Evolutionary conservation across 2,888 invertebrate genomes (phyloP).

Genomic region (Morpho helenor): DNA sequence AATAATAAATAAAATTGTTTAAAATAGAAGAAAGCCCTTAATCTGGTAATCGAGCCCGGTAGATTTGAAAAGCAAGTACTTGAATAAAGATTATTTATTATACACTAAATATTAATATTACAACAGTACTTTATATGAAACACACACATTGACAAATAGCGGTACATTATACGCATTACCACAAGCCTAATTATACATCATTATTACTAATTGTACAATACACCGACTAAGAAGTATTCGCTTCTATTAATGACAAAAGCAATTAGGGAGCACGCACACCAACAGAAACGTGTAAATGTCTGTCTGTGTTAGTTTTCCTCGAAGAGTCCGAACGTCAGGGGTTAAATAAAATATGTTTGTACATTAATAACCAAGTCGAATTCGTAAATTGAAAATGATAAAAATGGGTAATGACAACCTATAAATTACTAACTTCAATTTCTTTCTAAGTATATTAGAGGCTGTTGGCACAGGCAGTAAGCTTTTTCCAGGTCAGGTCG

Average conservation of each 20-base stretch:
- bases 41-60: no score
- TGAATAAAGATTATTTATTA: no score
- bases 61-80: no score
- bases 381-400: conserved; percentile 5
- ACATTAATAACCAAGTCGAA: conserved; percentile 9
- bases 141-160: conserved; percentile 34
- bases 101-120: no score
- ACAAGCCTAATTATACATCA: conserved; percentile 70
- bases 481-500: no score
- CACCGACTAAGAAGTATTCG: conserved; percentile 74
- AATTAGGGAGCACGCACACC: conserved; percentile 71
- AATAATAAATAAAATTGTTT: no score
- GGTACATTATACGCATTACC: conserved; percentile 40
- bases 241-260: conserved; percentile 79
- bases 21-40: no score
- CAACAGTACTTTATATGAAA: conserved; percentile 13
- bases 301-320: conserved; percentile 23
- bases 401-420: background rate
- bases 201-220: conserved; percentile 76
- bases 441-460: no score
- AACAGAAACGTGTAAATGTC: conserved; percentile 31
- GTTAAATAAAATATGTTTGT: conserved; percentile 16
- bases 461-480: no score
- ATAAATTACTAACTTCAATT: no score
- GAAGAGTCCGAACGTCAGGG: conserved; percentile 21